Evolutionary conservation across 2,888 invertebrate genomes (phyloP).

Genomic region (Melieria omissa): DNA sequence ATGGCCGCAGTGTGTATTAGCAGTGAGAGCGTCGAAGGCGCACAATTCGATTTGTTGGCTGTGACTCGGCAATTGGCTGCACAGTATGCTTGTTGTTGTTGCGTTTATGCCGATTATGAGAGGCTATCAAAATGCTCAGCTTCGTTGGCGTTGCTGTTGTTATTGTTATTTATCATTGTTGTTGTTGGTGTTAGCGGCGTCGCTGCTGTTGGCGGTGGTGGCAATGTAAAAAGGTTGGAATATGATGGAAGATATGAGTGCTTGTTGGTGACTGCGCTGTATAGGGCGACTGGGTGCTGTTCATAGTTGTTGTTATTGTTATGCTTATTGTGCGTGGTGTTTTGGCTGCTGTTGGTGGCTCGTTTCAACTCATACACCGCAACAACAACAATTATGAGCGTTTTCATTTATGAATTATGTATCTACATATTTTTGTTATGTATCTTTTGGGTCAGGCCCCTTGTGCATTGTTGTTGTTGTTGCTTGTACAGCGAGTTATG

Average conservation of each 20-base stretch:
- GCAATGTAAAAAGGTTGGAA: constrained; percentile 47
- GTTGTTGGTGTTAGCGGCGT: constrained; percentile 29
- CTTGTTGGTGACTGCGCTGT: constrained; percentile 39
- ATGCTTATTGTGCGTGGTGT: constrained; percentile 24
- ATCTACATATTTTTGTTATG: constrained; percentile 45
- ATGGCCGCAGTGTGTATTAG: too few relatives aligned
- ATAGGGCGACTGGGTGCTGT: constrained; percentile 32
- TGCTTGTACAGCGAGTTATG: constrained; percentile 43
- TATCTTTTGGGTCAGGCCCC: constrained; percentile 17
- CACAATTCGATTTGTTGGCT: too few relatives aligned
- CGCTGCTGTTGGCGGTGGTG: background rate
- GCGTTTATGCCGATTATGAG: constrained; percentile 59
- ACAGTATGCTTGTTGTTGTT: constrained; percentile 40
- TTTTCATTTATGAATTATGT: constrained; percentile 62
- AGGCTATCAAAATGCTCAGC: constrained; percentile 54
- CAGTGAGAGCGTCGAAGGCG: too few relatives aligned
- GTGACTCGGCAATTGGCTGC: too few relatives aligned
- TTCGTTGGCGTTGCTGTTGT: background rate
- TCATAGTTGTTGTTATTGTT: constrained; percentile 39
- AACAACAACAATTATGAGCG: constrained; percentile 58
- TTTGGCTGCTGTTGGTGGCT: constrained; percentile 40
- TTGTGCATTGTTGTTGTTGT: constrained; percentile 24
- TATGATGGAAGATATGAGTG: constrained; percentile 61
- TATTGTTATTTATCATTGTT: constrained; percentile 32
- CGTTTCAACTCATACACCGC: constrained; percentile 42